Conservation (phyloP, 92 coral and sea anemone species). For the Epizoanthus stellaris region DNA sequence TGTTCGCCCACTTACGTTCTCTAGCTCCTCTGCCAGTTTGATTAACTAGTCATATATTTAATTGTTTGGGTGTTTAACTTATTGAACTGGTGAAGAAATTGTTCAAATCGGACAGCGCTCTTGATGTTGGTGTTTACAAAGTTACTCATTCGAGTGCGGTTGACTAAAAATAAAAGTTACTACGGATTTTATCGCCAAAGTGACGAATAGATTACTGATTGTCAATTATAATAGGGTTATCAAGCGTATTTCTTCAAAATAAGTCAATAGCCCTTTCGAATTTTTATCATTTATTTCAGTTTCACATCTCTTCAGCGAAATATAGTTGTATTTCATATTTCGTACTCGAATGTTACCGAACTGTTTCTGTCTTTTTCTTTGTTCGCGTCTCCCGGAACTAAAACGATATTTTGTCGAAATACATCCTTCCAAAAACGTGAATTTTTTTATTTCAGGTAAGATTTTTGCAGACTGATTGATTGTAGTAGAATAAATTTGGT, state of each 20-base stretch:
- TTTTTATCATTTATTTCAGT: neutral
- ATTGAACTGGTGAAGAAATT: slow-evolving; percentile 32
- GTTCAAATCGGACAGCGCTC: slow-evolving; percentile 19
- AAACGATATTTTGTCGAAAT: slow-evolving; percentile 2
- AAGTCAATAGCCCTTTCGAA: neutral
- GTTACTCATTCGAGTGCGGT: slow-evolving; percentile 14
- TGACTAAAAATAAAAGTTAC: slow-evolving; percentile 32
- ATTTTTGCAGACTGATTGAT: neutral
- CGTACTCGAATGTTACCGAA: slow-evolving; percentile 1
- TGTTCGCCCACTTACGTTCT: slow-evolving; percentile 60
- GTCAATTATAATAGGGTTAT: slow-evolving; percentile 4
- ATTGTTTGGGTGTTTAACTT: slow-evolving; percentile 71
- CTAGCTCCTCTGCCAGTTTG: slow-evolving; percentile 31
- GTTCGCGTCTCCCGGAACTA: slow-evolving; percentile 13
- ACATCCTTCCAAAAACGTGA: neutral
- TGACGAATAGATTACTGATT: slow-evolving; percentile 32
- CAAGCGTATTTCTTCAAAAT: neutral
- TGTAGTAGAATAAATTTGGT: neutral
- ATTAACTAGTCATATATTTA: slow-evolving; percentile 49
- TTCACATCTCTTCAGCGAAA: neutral
- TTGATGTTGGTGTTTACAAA: slow-evolving; percentile 34
- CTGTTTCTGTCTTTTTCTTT: neutral
- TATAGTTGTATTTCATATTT: neutral
- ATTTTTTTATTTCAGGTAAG: neutral
- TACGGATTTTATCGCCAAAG: slow-evolving; percentile 22